Percentiles rank a stretch among this genome's conserved stretches.
Conservation (phyloP, 2,797 vertebrate species). For the Lycodopsis pacificus region DNA sequence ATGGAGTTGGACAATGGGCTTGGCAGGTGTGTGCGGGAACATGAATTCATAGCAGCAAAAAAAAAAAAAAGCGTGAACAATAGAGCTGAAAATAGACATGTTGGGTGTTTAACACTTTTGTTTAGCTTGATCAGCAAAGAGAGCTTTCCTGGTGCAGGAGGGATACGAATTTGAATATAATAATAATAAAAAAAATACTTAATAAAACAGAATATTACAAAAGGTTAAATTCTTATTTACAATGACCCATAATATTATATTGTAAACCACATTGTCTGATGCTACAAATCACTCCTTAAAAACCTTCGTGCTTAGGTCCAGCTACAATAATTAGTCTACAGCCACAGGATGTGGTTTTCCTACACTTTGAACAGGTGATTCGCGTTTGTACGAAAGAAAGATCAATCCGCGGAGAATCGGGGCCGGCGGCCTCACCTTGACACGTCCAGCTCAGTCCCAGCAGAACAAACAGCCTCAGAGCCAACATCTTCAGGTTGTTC, state of each 20-base stretch:
- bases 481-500: constrained; percentile 54
- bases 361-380: neutral
- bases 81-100: constrained; percentile 58
- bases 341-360: neutral
- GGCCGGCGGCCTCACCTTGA: constrained; percentile 70
- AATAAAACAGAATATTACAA: neutral
- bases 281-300: neutral
- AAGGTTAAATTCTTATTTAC: neutral
- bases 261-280: neutral
- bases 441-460: constrained; percentile 71
- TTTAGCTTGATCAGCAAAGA: constrained; percentile 24
- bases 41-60: constrained; percentile 40
- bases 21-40: constrained; percentile 81
- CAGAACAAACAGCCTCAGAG: constrained; percentile 66
- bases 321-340: neutral
- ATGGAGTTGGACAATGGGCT: constrained; percentile 80
- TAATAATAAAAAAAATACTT: neutral
- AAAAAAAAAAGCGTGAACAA: constrained; percentile 31
- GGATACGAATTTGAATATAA: neutral
- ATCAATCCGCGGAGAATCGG: neutral
- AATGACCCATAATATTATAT: neutral
- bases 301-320: neutral
- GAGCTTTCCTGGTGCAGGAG: neutral
- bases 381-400: neutral
- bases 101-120: constrained; percentile 4